Base-by-base conservation (phyloP, 2,888 invertebrate genomes). In the Geophilus truncorum region DNA sequence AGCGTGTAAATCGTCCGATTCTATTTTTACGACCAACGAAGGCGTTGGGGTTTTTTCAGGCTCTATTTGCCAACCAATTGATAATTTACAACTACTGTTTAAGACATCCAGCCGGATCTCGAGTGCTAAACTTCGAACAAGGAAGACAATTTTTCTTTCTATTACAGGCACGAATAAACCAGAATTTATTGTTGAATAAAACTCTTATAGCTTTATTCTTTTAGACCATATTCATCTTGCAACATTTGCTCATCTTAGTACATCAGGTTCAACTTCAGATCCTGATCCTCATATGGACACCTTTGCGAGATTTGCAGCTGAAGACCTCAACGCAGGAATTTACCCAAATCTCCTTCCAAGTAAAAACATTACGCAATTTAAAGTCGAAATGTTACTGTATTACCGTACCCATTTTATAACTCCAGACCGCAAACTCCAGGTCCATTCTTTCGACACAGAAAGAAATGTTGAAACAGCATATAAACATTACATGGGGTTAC, bases 261-360 rank as follows among this genome's bases (percentile, higher is more conserved):
- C 78, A 34, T 78, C 78, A 21, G 78, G 78, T 45, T 78, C 78
- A 21, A 78, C 78, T 1, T 78, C 78, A 10, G 79, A 79, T 25
- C 62, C 62, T 7, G 79, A 79, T 34, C 79, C 79, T 1, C 79
- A 57, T 32, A 57, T 62, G n/a, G 79, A 79, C 28, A 79, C 79
- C 3, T 79, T 79, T 57, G 79, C 79, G 15, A 51, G 23, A 28
- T 79, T 79, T 62, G 79, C 79, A 30, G 79, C 79, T 28, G 79
- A 79, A 79, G 79, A 79, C 32, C 28, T 79, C 1, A 79, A 79
- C n/a, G 28, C 28, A 1, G 57, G 79, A 25, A 28, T 79, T 30
- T 79, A 79, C 30, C 57, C 23, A 12, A 23, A 28, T 4, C 18
- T 57, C 12, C 57, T 79, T 6, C 79, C 51, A 79, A 40, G 78